These are phyloP conservation scores for Saturnia pavonia DNA, from an alignment of 2,888 invertebrate species.

Conservation along the genomic window DNA sequence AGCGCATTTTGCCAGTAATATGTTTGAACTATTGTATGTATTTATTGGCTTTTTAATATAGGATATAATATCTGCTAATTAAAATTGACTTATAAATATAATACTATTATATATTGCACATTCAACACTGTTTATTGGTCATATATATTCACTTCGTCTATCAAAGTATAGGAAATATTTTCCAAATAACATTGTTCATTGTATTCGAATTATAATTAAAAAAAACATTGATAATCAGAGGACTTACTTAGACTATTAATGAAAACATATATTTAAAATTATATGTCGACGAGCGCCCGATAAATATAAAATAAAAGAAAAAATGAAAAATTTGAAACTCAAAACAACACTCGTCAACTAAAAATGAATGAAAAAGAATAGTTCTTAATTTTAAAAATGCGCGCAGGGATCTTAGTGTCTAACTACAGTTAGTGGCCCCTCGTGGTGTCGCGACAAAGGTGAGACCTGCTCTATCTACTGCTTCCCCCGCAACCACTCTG, in stretches of 20 bases:
- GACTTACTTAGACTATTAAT: no score
- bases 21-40: background rate
- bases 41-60: no score
- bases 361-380: conserved; percentile 27
- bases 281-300: background rate
- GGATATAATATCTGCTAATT: no score
- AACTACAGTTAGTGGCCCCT: conserved; percentile 42
- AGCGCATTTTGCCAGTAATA: background rate
- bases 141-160: no score
- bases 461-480: conserved; percentile 63
- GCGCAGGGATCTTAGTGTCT: conserved; percentile 34
- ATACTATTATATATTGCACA: no score
- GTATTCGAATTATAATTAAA: no score
- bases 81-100: no score
- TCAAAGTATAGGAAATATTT: no score
- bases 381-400: conserved; percentile 41
- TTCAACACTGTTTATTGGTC: no score
- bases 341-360: conserved; percentile 39
- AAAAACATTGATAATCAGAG: no score
- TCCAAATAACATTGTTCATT: no score
- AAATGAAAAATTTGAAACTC: background rate
- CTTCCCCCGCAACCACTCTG: conserved; percentile 45
- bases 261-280: no score
- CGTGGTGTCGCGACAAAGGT: conserved; percentile 55
- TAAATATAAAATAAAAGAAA: background rate